A percentile compares a stretch with the other conserved stretches of the same genome.
phyloP scores from a whole-genome alignment of 2,797 vertebrate species.

The Sciurus carolinensis region DNA sequence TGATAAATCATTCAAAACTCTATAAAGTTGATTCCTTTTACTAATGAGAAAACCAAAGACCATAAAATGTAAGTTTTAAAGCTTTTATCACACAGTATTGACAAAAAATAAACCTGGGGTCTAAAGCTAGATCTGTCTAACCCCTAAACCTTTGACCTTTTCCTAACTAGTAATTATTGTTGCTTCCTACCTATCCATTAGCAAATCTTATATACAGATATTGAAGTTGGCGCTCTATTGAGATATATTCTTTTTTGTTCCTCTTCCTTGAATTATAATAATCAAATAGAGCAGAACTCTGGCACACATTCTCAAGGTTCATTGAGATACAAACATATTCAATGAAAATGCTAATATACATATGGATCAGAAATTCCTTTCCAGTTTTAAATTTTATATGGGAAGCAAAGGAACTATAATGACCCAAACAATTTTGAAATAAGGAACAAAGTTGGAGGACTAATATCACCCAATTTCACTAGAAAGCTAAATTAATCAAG shows the following conservation, averaged over 20 bases:
- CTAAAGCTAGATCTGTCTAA: not conserved
- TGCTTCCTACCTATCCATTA: not conserved
- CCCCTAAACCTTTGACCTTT: not conserved
- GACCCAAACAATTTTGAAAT: conserved; percentile 37
- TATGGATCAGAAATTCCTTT: not conserved
- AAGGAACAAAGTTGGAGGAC: not conserved
- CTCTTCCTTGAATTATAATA: conserved; percentile 15
- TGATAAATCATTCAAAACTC: conserved; percentile 25
- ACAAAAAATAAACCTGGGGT: not conserved
- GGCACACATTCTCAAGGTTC: not conserved
- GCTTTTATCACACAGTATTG: not conserved
- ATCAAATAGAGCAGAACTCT: not conserved
- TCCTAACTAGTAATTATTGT: not conserved
- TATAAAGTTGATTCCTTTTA: conserved; percentile 33
- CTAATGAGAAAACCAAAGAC: conserved; percentile 1
- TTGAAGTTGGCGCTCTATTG: conserved; percentile 2
- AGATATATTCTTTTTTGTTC: not conserved
- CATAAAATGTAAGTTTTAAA: not conserved
- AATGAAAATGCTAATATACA: not conserved
- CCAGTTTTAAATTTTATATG: conserved; percentile 51
- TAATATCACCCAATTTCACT: conserved; percentile 20
- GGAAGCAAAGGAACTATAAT: conserved; percentile 32
- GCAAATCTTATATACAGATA: conserved; percentile 24
- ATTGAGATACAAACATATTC: conserved; percentile 4
- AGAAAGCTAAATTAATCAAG: conserved; percentile 4